Evolutionary conservation across 2,888 invertebrate species (phyloP).

Genomic region (Andrena fulva): DNA sequence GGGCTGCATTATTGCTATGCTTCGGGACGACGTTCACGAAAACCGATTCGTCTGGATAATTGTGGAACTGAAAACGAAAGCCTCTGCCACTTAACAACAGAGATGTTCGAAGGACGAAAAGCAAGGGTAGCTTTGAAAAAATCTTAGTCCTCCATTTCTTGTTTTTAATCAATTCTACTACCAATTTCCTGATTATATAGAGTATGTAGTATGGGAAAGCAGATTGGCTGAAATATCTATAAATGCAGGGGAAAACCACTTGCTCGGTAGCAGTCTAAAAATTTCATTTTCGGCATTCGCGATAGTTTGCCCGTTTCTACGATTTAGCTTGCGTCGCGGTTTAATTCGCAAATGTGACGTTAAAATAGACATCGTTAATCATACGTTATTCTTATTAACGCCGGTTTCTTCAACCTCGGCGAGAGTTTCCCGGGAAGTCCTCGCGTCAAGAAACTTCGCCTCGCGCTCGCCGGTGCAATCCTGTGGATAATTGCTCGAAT

Average conservation of each 20-base stretch:
- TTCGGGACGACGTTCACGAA: slow-evolving; percentile 22
- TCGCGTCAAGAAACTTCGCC: slow-evolving; percentile 22
- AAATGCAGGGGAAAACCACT: background rate
- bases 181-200: too few relatives aligned
- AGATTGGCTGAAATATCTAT: background rate
- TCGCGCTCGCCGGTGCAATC: slow-evolving; percentile 20
- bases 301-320: background rate
- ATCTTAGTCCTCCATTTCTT: too few relatives aligned
- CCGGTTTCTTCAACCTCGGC: slow-evolving; percentile 22
- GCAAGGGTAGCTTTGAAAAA: too few relatives aligned
- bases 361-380: slow-evolving; percentile 31
- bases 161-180: too few relatives aligned
- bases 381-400: slow-evolving; percentile 46
- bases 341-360: background rate
- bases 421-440: slow-evolving; percentile 49
- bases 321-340: slow-evolving; percentile 4
- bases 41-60: slow-evolving; percentile 15
- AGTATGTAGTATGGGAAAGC: too few relatives aligned
- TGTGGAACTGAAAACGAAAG: background rate
- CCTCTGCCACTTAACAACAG: background rate
- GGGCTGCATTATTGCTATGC: background rate
- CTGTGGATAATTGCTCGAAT: slow-evolving; percentile 29
- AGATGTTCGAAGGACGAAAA: too few relatives aligned
- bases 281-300: slow-evolving; percentile 19
- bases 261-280: slow-evolving; percentile 15